Evolutionary conservation across 2,888 invertebrate species (phyloP).

Genomic region (Pimpla rufipes): DNA sequence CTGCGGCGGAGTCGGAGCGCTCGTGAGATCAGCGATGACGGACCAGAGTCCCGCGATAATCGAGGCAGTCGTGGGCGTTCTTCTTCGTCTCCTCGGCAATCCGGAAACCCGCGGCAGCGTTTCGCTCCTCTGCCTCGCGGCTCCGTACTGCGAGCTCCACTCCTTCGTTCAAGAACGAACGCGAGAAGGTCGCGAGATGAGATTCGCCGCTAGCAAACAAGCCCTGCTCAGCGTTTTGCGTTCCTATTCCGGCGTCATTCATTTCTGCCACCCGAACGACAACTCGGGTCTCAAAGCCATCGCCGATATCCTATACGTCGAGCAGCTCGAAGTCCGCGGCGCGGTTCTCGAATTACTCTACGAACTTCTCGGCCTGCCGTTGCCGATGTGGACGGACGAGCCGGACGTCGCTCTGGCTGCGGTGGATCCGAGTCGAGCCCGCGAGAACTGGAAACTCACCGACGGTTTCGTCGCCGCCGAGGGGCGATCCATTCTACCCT

Average conservation of each 20-base stretch:
- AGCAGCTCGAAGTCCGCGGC: slow-evolving; percentile 96
- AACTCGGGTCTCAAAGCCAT: slow-evolving; percentile 92
- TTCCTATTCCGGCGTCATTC: slow-evolving; percentile 96
- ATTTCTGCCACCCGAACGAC: slow-evolving; percentile 93
- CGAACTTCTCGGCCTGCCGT: slow-evolving; percentile 94
- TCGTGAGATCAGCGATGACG: slow-evolving; percentile 93
- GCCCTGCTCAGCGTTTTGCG: slow-evolving; percentile 94
- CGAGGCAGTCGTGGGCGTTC: slow-evolving; percentile 95
- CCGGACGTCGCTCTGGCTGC: slow-evolving; percentile 95
- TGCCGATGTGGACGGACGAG: slow-evolving; percentile 97
- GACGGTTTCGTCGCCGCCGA: slow-evolving; percentile 98
- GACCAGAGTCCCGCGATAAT: slow-evolving; percentile 95
- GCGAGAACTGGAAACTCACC: slow-evolving; percentile 94
- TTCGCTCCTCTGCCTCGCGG: slow-evolving; percentile 94
- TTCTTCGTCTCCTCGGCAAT: slow-evolving; percentile 94
- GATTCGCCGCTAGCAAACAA: slow-evolving; percentile 94
- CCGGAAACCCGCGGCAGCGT: slow-evolving; percentile 93
- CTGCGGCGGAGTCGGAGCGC: slow-evolving; percentile 93
- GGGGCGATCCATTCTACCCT: slow-evolving; percentile 94
- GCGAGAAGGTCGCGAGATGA: slow-evolving; percentile 89
- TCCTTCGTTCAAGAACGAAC: slow-evolving; percentile 78
- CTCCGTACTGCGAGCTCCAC: slow-evolving; percentile 97
- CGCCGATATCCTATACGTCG: slow-evolving; percentile 93
- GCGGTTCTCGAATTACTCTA: slow-evolving; percentile 96
- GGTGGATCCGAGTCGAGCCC: slow-evolving; percentile 90